Evolutionary conservation across 2,797 vertebrate genomes (phyloP), one percentile per base, ranked within the genome.

Genomic region (Danio aesculapii): DNA sequence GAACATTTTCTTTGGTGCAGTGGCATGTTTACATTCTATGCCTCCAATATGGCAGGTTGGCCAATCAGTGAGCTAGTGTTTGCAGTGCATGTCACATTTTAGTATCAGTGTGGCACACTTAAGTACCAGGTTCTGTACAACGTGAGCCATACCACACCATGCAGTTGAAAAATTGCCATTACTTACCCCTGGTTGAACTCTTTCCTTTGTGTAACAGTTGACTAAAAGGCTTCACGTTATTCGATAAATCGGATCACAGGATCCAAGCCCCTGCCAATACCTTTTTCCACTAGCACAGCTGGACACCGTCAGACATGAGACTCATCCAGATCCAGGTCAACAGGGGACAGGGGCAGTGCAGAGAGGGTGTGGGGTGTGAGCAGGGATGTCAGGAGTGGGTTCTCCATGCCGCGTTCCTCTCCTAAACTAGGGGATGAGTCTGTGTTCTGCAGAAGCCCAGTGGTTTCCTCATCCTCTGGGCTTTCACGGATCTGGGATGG

Each of bases 341-440:
- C 88, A 59, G 88, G 87, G 46, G 89, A 90, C 0, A 91, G 86
- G 0, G 86, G 86, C 13, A 79, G 86, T 8, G 88, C 84, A 2
- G 90, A 69, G 44, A 68, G 58, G 57, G 77, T 85, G 0, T 89
- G 59, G 46, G 84, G 55, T 16, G 78, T 75, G 8, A 88, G 81
- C 0, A 85, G 78, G 6, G 86, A 82, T 8, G 95, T 88, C 85
- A 99, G 94, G 83, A 98, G 91, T 0, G 97, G 97, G 87, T 99
- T 99, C 91, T 98, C 97, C 2, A 91, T 98, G 85, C 97, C 97
- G 0, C 92, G 95, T 16, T 99, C 97, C 89, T 98, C 96, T 0
- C 93, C 95, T 87, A 96, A 94, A 72, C 95, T 95, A 68, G 95
- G 93, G 16, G 95, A 88, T 0, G 94, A 93, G 90, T 95, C 92